Base-by-base conservation (phyloP, 1,140 invertebrate genomes). In the Neodiprion pinetum region DNA sequence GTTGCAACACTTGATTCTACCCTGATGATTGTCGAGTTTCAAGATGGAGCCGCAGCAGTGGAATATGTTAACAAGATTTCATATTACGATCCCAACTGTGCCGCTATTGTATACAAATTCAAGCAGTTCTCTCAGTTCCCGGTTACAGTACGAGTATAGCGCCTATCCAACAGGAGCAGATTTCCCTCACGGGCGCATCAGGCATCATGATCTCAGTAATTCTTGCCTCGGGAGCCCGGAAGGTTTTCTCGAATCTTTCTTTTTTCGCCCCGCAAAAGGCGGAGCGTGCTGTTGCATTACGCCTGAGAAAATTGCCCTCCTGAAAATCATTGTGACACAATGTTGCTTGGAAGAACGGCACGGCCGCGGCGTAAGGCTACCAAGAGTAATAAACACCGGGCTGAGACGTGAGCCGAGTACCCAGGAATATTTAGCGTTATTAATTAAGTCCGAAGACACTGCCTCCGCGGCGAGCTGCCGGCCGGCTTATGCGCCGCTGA, bases 101-200 rank as follows among this genome's bases (percentile, higher is more conserved):
- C 28, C 1, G 79, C 85, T 85, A 86, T 87, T 87, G 85, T 87
- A 87, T 87, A 86, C 85, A 86, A 86, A 86, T 85, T 83, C 80
- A 79, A 80, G 53, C n/a, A 14, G 53, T 61, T 61, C 53, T 17
- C 53, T 61, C 11, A 14, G 17, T 21, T 21, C 17, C 17, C 17
- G 17, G 17, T 21, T 21, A 21, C 17, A 21, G 17, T 21, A 21
- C 17, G 17, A 21, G 17, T 21, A 21, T 21, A 21, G 17, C 17
- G 17, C 17, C 17, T 21, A 21, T 21, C 17, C 17, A 21, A 21
- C 17, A 21, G 17, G 17, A 21, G 53, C 53, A 61, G 53, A 61
- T 61, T 40, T 40, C 28, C 28, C 28, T 40, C 28, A 40, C 5
- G 28, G 28, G 28, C 28, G 28, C 28, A 40, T 40, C 28, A 40